Percentiles rank a stretch among this genome's conserved stretches.
phyloP scores from a whole-genome alignment of 2,797 vertebrate genomes.

The Rhynchotus rufescens region DNA sequence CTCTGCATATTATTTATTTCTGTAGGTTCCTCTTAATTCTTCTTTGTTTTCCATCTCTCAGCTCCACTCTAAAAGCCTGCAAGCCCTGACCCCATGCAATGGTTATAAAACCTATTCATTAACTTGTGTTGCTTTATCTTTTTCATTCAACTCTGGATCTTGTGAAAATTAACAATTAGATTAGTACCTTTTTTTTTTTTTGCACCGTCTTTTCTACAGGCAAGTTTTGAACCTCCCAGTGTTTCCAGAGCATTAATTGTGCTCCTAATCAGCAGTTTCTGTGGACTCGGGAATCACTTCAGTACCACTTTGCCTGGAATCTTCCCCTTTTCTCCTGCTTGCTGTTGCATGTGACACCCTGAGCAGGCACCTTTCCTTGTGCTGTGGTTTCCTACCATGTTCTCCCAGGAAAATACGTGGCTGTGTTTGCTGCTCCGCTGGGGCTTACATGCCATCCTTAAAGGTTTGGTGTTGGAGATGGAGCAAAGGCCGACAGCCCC shows the following conservation, averaged over 20 bases:
- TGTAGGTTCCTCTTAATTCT: not conserved
- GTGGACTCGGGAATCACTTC: not conserved
- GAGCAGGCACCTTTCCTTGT: not conserved
- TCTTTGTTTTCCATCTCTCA: not conserved
- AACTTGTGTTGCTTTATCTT: not conserved
- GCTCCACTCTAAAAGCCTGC: not conserved
- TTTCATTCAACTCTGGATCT: not conserved
- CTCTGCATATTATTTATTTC: not conserved
- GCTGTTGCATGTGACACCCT: fast-evolving
- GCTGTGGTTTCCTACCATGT: not conserved
- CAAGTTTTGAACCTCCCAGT: not conserved
- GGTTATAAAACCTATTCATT: not conserved
- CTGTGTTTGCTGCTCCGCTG: not conserved
- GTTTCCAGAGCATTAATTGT: not conserved
- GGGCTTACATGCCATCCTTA: conserved; percentile 11
- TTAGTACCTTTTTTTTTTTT: not conserved
- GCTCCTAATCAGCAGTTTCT: not conserved
- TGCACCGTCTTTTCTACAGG: not conserved
- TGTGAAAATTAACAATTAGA: not conserved
- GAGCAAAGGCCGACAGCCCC: conserved; percentile 35
- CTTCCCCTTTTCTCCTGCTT: not conserved
- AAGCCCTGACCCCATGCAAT: not conserved
- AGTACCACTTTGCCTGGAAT: not conserved
- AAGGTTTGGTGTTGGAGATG: conserved; percentile 44
- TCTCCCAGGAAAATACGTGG: not conserved